Conservation (phyloP, 2,797 vertebrate species). For the Liparis tanakae region DNA sequence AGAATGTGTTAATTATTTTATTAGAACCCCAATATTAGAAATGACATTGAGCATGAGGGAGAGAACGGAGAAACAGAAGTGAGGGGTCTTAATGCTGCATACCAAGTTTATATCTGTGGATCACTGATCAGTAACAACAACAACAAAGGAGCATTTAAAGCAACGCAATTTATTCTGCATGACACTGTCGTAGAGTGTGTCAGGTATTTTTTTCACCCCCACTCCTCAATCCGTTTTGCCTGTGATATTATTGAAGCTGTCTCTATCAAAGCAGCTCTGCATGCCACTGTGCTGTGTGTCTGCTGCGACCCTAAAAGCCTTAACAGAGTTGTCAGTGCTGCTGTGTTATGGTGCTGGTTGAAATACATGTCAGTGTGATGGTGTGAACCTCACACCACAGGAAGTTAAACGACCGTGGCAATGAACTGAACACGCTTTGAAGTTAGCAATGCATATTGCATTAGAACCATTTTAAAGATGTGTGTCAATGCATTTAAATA, state of each 20-base stretch:
- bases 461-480: constrained; percentile 43
- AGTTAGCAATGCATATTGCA: constrained; percentile 22
- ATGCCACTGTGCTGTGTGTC: constrained; percentile 55
- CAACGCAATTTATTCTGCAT: constrained; percentile 26
- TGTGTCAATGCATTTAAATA: constrained; percentile 22
- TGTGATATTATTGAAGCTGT: constrained; percentile 68
- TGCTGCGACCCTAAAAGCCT: constrained; percentile 52
- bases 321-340: constrained; percentile 55
- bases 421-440: constrained; percentile 61
- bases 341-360: constrained; percentile 44
- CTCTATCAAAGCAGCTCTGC: constrained; percentile 76
- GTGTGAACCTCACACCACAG: constrained; percentile 22
- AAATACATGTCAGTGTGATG: constrained; percentile 37
- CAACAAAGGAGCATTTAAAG: constrained; percentile 27
- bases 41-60: not conserved
- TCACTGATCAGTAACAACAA: constrained; percentile 35
- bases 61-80: not conserved
- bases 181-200: constrained; percentile 75
- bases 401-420: constrained; percentile 54
- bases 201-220: constrained; percentile 47
- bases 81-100: not conserved
- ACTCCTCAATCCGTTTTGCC: constrained; percentile 46
- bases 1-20: not conserved
- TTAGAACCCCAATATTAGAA: not conserved
- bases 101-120: constrained; percentile 12